Evolutionary conservation across 2,888 invertebrate species (phyloP).

Genomic region (Coronaproctus castanopsis): DNA sequence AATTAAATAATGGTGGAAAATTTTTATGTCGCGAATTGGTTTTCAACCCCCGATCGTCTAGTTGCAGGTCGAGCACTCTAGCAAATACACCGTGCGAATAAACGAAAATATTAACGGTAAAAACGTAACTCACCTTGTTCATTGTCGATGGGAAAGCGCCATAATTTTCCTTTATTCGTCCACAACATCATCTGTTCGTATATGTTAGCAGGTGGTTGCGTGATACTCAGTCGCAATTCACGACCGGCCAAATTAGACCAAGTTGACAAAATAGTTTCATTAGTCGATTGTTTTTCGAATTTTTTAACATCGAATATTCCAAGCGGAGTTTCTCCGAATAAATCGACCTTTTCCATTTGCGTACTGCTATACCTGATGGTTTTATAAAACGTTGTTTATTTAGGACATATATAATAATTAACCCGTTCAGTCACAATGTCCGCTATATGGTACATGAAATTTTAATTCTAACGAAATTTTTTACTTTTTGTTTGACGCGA

Average conservation of each 20-base stretch:
- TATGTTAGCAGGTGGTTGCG: constrained; percentile 62
- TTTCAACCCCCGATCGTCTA: too few relatives aligned
- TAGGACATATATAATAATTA: too few relatives aligned
- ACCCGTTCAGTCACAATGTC: too few relatives aligned
- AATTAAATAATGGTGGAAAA: too few relatives aligned
- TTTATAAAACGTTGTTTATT: too few relatives aligned
- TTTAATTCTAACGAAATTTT: too few relatives aligned
- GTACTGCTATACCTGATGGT: neutral
- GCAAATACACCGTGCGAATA: too few relatives aligned
- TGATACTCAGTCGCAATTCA: constrained; percentile 42
- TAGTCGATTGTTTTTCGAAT: constrained; percentile 8
- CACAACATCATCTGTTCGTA: constrained; percentile 84
- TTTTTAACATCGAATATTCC: constrained; percentile 35
- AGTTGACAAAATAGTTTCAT: constrained; percentile 31
- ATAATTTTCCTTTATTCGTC: constrained; percentile 86
- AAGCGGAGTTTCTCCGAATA: constrained; percentile 40
- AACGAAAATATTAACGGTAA: too few relatives aligned
- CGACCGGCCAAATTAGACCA: constrained; percentile 47
- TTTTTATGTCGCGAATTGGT: too few relatives aligned
- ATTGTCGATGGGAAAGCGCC: constrained; percentile 94
- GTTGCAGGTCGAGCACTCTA: too few relatives aligned
- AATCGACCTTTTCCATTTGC: constrained; percentile 38
- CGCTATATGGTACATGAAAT: too few relatives aligned
- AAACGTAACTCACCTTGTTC: constrained; percentile 93
- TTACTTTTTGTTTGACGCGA: too few relatives aligned